phyloP scores from a whole-genome alignment of 1,140 invertebrate genomes.

The Nylanderia fulva region DNA sequence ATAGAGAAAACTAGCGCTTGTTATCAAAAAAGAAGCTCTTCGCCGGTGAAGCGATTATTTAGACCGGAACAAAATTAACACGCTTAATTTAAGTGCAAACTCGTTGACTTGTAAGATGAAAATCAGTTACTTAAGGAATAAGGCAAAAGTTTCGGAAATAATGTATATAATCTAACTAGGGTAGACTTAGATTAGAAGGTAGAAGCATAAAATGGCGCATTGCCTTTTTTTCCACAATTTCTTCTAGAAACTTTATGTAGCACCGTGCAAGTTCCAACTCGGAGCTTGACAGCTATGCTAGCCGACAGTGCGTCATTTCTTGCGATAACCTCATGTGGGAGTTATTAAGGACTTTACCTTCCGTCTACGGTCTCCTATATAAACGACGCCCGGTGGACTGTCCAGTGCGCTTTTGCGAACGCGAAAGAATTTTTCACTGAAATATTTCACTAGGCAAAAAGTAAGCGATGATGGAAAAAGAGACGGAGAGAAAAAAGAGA shows the following conservation, averaged over 20 bases:
- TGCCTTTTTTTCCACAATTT: slow-evolving; percentile 45
- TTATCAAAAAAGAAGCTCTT: not conserved
- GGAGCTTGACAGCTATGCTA: slow-evolving; percentile 39
- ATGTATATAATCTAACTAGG: slow-evolving; percentile 13
- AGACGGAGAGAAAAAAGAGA: not conserved
- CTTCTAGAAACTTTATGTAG: slow-evolving; percentile 31
- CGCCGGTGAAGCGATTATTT: not conserved
- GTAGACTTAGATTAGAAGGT: not conserved
- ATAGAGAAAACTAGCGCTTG: not conserved
- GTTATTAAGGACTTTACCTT: slow-evolving; percentile 42
- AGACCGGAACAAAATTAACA: not conserved
- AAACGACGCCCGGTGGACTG: slow-evolving; percentile 16
- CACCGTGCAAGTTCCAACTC: not conserved
- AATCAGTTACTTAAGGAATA: slow-evolving; percentile 13
- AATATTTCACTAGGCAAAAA: slow-evolving; percentile 30
- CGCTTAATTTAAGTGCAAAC: not conserved
- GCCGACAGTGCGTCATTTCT: slow-evolving; percentile 33
- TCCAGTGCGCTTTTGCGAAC: not conserved
- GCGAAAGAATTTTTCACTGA: not conserved
- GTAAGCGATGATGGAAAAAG: not conserved
- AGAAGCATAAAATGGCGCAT: not conserved
- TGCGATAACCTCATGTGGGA: slow-evolving; percentile 32
- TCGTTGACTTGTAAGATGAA: slow-evolving; percentile 1
- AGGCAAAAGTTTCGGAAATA: slow-evolving; percentile 26
- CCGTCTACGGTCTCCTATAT: not conserved